Percentiles rank a stretch among this genome's conserved stretches.
Conservation (phyloP, 2,797 vertebrate genomes). For the Muraenolepis orangiensis region DNA sequence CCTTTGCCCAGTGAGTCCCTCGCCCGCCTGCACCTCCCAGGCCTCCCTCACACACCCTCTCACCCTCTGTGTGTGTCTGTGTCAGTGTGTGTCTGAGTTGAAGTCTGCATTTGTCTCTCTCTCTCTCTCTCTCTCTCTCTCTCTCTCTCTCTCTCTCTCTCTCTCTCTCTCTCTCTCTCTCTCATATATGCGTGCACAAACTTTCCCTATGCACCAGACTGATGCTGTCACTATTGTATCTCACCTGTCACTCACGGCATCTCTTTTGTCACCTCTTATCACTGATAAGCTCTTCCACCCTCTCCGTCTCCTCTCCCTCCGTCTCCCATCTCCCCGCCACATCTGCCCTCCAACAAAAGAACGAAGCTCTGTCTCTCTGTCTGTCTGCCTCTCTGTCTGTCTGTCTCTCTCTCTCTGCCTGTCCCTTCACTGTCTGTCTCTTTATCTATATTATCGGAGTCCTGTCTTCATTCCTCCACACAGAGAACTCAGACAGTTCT, state of each 20-base stretch:
- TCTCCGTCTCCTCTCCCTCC: not conserved
- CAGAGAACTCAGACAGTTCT: too few relatives aligned
- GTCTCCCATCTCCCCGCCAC: slow-evolving; percentile 25
- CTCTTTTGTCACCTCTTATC: slow-evolving; percentile 21
- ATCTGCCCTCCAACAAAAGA: slow-evolving; percentile 21
- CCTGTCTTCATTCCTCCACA: slow-evolving; percentile 7
- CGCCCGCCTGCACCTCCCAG: not conserved
- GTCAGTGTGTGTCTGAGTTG: slow-evolving; percentile 1
- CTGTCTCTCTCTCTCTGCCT: slow-evolving; percentile 5
- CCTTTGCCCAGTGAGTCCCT: slow-evolving; percentile 85
- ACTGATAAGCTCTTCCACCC: slow-evolving; percentile 36
- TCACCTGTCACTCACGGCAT: slow-evolving; percentile 22
- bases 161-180: too few relatives aligned
- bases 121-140: too few relatives aligned
- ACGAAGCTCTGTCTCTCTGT: not conserved
- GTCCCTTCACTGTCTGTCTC: not conserved
- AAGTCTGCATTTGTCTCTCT: too few relatives aligned
- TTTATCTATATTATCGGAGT: too few relatives aligned
- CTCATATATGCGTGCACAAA: too few relatives aligned
- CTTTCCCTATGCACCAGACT: not conserved
- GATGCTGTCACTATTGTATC: slow-evolving; percentile 7
- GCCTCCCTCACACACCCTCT: not conserved
- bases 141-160: too few relatives aligned
- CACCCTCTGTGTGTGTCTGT: slow-evolving; percentile 10
- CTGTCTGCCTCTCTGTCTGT: not conserved